Percentiles rank a stretch among this genome's conserved stretches.
These are phyloP conservation scores for Aeoliscus strigatus DNA, from an alignment of 2,797 vertebrate species.

Conservation along the genomic window DNA sequence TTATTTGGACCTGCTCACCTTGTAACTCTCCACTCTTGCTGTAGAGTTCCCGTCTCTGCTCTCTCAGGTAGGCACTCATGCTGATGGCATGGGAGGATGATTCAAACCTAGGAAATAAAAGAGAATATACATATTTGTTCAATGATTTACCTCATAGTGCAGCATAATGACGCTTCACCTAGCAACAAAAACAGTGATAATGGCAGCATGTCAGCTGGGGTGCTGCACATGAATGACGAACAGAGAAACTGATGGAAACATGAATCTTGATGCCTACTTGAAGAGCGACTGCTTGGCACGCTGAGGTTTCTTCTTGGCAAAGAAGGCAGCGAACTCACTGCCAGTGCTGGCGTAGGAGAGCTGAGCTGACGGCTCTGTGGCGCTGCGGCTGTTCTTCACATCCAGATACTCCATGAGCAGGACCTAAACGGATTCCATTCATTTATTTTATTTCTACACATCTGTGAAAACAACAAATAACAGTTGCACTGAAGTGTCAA, in stretches of 20 bases:
- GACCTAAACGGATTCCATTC: constrained; percentile 83
- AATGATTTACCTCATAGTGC: no score
- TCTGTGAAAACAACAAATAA: no score
- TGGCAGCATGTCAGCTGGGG: no score
- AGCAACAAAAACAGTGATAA: no score
- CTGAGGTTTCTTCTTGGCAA: constrained; percentile 92
- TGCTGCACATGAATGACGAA: no score
- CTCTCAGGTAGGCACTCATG: constrained; percentile 94
- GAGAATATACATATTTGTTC: no score
- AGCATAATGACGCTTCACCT: no score
- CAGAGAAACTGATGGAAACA: no score
- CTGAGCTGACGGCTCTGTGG: constrained; percentile 88
- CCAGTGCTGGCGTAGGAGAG: constrained; percentile 92
- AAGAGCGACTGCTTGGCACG: constrained; percentile 92
- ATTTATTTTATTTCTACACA: no score
- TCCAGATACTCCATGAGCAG: constrained; percentile 96
- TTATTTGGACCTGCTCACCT: constrained; percentile 85
- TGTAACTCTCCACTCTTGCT: constrained; percentile 95
- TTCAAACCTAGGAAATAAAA: constrained; percentile 81
- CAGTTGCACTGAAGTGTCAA: no score
- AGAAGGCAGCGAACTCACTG: constrained; percentile 93
- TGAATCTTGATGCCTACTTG: constrained; percentile 78
- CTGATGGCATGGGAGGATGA: constrained; percentile 97
- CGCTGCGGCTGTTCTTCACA: constrained; percentile 92
- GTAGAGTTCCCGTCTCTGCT: constrained; percentile 94